A percentile compares a stretch with the other conserved stretches of the same genome.
phyloP scores from a whole-genome alignment of 2,113 vertebrate genomes.

The Ginglymostoma cirratum region DNA sequence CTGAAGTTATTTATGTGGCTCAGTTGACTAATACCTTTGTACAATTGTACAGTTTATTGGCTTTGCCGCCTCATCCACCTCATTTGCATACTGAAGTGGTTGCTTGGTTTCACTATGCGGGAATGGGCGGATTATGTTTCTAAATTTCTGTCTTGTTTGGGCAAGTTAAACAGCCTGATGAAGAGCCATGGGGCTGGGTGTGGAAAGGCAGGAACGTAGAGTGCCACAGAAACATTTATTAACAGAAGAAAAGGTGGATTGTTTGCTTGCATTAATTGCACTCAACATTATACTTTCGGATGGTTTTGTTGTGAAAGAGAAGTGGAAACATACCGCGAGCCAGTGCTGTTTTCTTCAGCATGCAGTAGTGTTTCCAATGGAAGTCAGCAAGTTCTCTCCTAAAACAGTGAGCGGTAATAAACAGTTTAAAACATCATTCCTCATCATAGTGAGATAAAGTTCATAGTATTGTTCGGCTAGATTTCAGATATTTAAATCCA shows the following conservation, averaged over 20 bases:
- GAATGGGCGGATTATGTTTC: conserved; percentile 64
- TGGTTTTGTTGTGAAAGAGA: background rate
- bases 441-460: background rate
- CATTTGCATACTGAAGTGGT: conserved; percentile 59
- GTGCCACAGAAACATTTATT: conserved; percentile 46
- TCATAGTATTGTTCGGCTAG: background rate
- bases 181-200: conserved; percentile 60
- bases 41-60: background rate
- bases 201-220: conserved; percentile 64
- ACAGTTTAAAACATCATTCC: background rate
- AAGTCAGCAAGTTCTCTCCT: background rate
- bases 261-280: conserved; percentile 50
- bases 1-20: background rate
- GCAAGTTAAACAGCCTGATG: conserved; percentile 64
- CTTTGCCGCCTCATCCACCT: conserved; percentile 59
- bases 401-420: background rate
- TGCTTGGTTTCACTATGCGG: conserved; percentile 61
- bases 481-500: background rate
- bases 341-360: conserved; percentile 46
- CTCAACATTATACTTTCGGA: background rate
- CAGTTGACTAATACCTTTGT: background rate
- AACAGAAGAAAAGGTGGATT: conserved; percentile 49
- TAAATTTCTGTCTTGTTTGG: conserved; percentile 67
- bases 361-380: conserved; percentile 30
- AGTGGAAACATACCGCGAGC: background rate